Percentiles rank a stretch among this genome's conserved stretches.
Conservation (phyloP, 2,113 vertebrate species). For the Corynorhinus townsendii region DNA sequence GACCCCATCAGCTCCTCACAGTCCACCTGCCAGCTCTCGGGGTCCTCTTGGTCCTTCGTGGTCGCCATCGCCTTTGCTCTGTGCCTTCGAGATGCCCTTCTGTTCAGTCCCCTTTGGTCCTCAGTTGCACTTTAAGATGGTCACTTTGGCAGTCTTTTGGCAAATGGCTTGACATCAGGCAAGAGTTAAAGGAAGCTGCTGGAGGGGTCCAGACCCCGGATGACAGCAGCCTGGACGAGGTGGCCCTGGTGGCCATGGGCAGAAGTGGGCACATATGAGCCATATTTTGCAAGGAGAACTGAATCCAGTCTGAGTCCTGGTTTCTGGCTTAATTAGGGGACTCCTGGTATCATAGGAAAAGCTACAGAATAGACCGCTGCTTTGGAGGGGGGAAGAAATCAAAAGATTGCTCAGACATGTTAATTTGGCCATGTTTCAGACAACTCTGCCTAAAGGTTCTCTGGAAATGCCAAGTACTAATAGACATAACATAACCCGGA, state of each 20-base stretch:
- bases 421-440: background rate
- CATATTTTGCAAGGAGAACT: background rate
- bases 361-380: too few relatives aligned
- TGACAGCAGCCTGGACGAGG: background rate
- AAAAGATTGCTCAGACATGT: background rate
- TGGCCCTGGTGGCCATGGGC: background rate
- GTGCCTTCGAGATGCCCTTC: background rate
- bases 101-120: background rate
- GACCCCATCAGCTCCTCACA: background rate
- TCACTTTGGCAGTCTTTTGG: background rate
- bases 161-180: background rate
- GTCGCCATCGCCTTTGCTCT: background rate
- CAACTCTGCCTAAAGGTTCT: background rate
- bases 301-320: background rate
- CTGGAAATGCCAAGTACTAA: background rate
- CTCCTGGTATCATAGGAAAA: background rate
- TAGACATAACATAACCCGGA: background rate
- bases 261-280: background rate
- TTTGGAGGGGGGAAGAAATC: background rate
- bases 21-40: fast-evolving
- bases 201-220: fast-evolving
- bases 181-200: background rate
- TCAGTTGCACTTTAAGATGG: background rate
- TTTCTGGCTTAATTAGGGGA: background rate
- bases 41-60: background rate